Evolutionary conservation across 2,888 invertebrate genomes (phyloP).

Genomic region (Agrotis ipsilon): DNA sequence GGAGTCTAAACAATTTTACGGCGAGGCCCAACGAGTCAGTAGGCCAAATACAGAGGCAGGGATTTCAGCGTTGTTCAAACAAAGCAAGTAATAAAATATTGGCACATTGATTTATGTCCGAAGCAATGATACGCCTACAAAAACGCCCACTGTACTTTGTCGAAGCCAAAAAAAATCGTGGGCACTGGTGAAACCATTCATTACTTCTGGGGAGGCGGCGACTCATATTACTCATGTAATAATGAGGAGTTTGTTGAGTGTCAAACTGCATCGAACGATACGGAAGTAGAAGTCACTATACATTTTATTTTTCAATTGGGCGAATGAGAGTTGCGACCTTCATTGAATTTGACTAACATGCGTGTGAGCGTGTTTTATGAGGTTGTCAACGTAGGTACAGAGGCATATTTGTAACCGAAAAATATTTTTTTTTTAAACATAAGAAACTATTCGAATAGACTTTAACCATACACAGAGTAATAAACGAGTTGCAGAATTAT

Average conservation of each 20-base stretch:
- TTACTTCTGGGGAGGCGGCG: conserved; percentile 47
- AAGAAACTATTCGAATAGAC: background rate
- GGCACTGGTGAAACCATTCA: conserved; percentile 45
- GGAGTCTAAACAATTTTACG: conserved; percentile 52
- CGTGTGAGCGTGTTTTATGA: background rate
- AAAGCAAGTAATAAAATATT: conserved; percentile 66
- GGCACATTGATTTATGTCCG: conserved; percentile 56
- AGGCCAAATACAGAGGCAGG: conserved; percentile 58
- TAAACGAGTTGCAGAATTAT: background rate
- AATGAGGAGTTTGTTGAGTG: conserved; percentile 37
- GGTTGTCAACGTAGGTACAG: background rate
- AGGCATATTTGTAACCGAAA: background rate
- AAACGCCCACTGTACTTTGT: conserved; percentile 57
- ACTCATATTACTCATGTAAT: conserved; percentile 48
- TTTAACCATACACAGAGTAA: no score
- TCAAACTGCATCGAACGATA: conserved; percentile 21
- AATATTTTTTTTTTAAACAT: background rate
- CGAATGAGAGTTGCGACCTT: conserved; percentile 19
- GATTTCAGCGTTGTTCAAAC: conserved; percentile 62
- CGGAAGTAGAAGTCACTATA: conserved; percentile 16
- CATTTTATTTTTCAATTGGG: background rate
- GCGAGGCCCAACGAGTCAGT: conserved; percentile 42
- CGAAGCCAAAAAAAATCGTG: conserved; percentile 60
- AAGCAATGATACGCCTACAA: conserved; percentile 65
- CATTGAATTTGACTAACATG: background rate